phyloP scores from a whole-genome alignment of 2,888 invertebrate genomes.

The Dasypolia templi region DNA sequence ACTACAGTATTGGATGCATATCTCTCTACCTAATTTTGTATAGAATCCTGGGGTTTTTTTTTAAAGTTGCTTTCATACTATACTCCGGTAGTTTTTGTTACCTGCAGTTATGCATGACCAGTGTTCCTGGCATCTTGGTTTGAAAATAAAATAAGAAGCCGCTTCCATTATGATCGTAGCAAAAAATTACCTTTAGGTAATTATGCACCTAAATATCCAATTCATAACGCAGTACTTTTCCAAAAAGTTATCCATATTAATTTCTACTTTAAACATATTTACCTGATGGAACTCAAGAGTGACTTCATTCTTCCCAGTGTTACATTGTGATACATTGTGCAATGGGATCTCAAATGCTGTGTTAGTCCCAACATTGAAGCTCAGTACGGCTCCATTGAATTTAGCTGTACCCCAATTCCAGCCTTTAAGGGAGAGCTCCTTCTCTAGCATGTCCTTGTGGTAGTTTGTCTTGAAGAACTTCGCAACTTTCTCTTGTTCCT shows the following conservation, averaged over 20 bases:
- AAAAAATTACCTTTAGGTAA: no score
- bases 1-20: no score
- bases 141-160: no score
- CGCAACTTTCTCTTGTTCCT: slow-evolving; percentile 98
- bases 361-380: slow-evolving; percentile 95
- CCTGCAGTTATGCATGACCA: no score
- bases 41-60: no score
- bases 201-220: no score
- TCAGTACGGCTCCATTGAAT: slow-evolving; percentile 96
- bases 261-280: slow-evolving; percentile 47
- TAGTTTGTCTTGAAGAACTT: slow-evolving; percentile 96
- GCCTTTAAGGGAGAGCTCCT: slow-evolving; percentile 98
- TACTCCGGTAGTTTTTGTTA: no score
- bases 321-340: slow-evolving; percentile 98
- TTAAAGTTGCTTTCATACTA: no score
- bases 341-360: slow-evolving; percentile 99
- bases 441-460: slow-evolving; percentile 96
- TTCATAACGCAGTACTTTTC: background rate
- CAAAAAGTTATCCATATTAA: background rate
- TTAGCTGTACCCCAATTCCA: slow-evolving; percentile 99
- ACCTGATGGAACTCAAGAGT: slow-evolving; percentile 99
- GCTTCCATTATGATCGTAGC: no score
- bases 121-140: no score
- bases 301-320: slow-evolving; percentile 99
- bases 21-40: no score